Evolutionary conservation across 2,888 invertebrate genomes (phyloP), one percentile per base, ranked within the genome.

Genomic region (Drosophila atroscutellata): DNA sequence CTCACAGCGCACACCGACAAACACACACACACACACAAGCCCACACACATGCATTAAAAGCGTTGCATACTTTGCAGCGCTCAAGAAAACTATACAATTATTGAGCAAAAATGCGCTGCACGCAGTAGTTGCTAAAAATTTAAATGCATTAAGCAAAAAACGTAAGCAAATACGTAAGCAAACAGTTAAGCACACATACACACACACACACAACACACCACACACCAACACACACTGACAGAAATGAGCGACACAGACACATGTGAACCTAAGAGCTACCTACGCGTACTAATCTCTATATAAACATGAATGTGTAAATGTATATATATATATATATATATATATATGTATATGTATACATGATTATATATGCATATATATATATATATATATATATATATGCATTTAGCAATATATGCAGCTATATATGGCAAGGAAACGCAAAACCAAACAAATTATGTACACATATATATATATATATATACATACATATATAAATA

Each of bases 211-310:
- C 36, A n/a, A n/a, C n/a, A n/a, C 57, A 69, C 42, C n/a, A 54
- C 61, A 70, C 28, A 60, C 36, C 62, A 34, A 77, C 45, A 62
- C 47, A 64, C 32, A 67, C n/a, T 8, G 6, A 58, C 75, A 69
- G 52, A 58, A 65, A 69, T 60, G 57, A 63, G 75, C 70, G 75
- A 77, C 75, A 79, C 59, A 77, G 57, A 84, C 76, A 85, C 81
- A 81, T 80, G 85, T 81, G 85, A 85, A 85, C 87, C 89, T 84
- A 86, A 86, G 85, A 85, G 89, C 85, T 85, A 85, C 85, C 87
- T 85, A 85, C 89, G 89, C 89, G 86, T 85, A 85, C 85, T 85
- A 89, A 85, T 85, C 86, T 83, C 72, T 85, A 88, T 73, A 77
- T 75, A 70, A 72, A 72, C 63, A 80, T 69, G 79, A 61, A 75